Evolutionary conservation across 2,797 vertebrate species (phyloP).

Genomic region (Garrulus glandarius): DNA sequence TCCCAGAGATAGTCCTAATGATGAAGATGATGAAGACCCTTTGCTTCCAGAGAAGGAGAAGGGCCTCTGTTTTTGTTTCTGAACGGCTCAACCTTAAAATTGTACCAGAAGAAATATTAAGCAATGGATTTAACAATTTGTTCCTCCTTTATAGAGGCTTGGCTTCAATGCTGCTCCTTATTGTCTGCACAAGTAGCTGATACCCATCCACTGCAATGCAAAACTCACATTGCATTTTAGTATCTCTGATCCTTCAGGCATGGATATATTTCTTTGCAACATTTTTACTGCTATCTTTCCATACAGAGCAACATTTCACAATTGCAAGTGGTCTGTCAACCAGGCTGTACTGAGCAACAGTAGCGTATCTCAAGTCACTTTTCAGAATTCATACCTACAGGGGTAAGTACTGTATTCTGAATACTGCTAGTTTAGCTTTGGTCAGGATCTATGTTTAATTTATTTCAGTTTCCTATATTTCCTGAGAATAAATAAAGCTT

Average conservation of each 20-base stretch:
- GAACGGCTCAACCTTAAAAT: too few relatives aligned
- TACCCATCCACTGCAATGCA: background rate
- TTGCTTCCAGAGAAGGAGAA: too few relatives aligned
- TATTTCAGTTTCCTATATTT: background rate
- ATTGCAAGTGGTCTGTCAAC: background rate
- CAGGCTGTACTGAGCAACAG: background rate
- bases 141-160: background rate
- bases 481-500: conserved; percentile 2
- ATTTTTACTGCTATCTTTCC: background rate
- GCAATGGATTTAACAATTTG: background rate
- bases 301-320: background rate
- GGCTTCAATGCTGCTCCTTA: background rate
- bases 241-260: background rate
- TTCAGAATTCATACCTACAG: conserved; percentile 7
- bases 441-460: background rate
- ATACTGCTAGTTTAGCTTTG: conserved; percentile 7
- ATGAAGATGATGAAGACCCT: too few relatives aligned
- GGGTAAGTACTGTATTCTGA: background rate
- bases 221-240: background rate
- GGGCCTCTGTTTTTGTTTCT: too few relatives aligned
- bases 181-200: background rate
- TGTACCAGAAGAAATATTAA: background rate
- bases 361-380: background rate
- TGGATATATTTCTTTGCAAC: background rate
- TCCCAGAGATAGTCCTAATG: too few relatives aligned